These are phyloP conservation scores for Noctua janthina DNA, from an alignment of 2,888 invertebrate species.

Conservation along the genomic window DNA sequence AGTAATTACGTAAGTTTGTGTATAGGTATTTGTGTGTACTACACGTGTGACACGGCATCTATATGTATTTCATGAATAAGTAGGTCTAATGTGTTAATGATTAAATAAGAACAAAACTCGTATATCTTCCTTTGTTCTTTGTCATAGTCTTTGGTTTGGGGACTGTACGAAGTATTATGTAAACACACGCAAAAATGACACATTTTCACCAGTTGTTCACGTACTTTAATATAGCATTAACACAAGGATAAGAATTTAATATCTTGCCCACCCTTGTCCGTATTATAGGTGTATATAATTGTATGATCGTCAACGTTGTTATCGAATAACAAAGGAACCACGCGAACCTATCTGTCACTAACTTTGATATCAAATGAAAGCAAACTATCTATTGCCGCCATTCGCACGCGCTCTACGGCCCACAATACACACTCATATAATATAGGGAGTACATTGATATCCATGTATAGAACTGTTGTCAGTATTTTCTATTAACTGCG, in stretches of 20 bases:
- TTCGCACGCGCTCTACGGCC: slow-evolving; percentile 24
- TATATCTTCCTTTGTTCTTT: neutral
- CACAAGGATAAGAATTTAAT: slow-evolving; percentile 30
- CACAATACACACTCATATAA: slow-evolving; percentile 14
- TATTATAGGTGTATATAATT: slow-evolving; percentile 5
- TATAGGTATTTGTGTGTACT: neutral
- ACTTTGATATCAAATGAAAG: slow-evolving; percentile 51
- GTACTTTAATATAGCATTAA: neutral
- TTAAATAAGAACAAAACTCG: neutral
- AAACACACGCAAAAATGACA: neutral
- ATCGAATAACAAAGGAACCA: slow-evolving; percentile 54
- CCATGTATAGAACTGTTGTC: neutral
- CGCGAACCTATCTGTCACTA: slow-evolving; percentile 55
- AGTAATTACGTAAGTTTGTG: slow-evolving; percentile 12
- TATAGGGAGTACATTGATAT: slow-evolving; percentile 24
- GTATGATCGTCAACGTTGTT: slow-evolving; percentile 34
- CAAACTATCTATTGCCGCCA: slow-evolving; percentile 53
- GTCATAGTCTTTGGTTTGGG: neutral
- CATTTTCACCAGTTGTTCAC: neutral
- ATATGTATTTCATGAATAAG: neutral
- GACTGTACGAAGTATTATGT: neutral
- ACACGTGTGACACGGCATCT: neutral
- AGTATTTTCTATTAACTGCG: slow-evolving; percentile 37
- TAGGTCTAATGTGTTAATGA: neutral
- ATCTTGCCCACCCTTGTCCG: slow-evolving; percentile 30